Percentiles rank a stretch among this genome's conserved stretches.
phyloP scores from a whole-genome alignment of 2,113 vertebrate species.

The Phylloscopus trochilus region DNA sequence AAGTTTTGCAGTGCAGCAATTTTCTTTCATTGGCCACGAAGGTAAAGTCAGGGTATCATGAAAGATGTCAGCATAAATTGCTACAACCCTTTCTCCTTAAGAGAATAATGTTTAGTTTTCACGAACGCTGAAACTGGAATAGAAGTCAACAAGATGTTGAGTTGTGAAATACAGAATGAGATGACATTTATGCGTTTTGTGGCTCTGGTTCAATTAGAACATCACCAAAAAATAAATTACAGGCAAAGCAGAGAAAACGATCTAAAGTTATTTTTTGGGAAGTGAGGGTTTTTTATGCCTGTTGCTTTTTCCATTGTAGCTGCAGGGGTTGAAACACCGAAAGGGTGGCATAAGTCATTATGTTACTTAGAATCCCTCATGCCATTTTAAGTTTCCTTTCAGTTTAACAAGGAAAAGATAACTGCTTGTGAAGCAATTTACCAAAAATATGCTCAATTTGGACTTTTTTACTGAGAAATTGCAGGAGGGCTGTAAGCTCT shows the following conservation, averaged over 20 bases:
- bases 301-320: not conserved
- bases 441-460: not conserved
- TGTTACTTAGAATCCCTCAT: not conserved
- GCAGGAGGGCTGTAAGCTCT: not conserved
- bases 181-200: not conserved
- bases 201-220: not conserved
- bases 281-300: not conserved
- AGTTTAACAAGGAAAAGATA: slow-evolving; percentile 17
- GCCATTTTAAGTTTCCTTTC: not conserved
- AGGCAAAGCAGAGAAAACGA: not conserved
- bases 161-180: not conserved
- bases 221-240: not conserved
- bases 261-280: not conserved
- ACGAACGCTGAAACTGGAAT: not conserved
- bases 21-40: slow-evolving; percentile 35
- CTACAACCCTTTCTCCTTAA: not conserved
- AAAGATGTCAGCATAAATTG: slow-evolving; percentile 24
- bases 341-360: not conserved
- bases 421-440: slow-evolving; percentile 12
- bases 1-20: slow-evolving; percentile 21
- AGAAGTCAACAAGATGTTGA: not conserved
- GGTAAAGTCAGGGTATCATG: not conserved
- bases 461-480: not conserved
- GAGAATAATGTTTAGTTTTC: not conserved
- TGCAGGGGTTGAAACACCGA: accelerated